Evolutionary conservation across 1,140 invertebrate species (phyloP).

Genomic region (Drosophila leontia): DNA sequence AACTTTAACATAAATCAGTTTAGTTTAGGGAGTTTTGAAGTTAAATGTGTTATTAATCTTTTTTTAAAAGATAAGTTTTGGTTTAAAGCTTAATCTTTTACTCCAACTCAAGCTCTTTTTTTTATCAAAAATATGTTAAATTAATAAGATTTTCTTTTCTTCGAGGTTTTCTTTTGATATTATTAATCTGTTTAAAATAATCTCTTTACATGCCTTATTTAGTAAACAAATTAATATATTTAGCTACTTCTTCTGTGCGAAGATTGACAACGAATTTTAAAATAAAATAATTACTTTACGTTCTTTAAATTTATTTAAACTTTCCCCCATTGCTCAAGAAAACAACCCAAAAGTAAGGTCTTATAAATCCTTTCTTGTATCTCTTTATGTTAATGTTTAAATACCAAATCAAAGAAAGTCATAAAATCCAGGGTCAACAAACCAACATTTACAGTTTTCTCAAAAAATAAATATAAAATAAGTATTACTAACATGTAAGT

Average conservation of each 20-base stretch:
- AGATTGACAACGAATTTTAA: neutral
- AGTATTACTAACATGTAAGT: slow-evolving; percentile 48
- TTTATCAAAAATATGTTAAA: neutral
- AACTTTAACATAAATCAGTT: neutral
- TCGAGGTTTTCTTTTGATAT: neutral
- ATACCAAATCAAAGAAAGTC: neutral
- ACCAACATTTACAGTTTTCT: neutral
- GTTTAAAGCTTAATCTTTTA: no score
- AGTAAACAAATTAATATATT: neutral
- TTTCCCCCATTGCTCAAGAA: neutral
- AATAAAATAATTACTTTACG: no score
- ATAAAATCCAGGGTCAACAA: slow-evolving; percentile 1
- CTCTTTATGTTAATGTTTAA: neutral
- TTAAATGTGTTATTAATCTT: neutral
- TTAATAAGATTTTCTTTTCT: neutral
- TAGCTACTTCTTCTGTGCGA: neutral
- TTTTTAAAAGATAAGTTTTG: no score
- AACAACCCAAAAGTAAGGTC: neutral
- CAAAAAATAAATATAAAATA: slow-evolving; percentile 10
- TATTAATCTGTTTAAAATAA: neutral
- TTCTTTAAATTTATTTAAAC: neutral
- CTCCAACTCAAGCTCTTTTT: no score
- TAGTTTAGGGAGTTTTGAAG: neutral
- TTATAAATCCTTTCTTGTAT: neutral
- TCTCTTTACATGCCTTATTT: neutral